Evolutionary conservation across 2,888 invertebrate species (phyloP).

Genomic region (Salticus scenicus): DNA sequence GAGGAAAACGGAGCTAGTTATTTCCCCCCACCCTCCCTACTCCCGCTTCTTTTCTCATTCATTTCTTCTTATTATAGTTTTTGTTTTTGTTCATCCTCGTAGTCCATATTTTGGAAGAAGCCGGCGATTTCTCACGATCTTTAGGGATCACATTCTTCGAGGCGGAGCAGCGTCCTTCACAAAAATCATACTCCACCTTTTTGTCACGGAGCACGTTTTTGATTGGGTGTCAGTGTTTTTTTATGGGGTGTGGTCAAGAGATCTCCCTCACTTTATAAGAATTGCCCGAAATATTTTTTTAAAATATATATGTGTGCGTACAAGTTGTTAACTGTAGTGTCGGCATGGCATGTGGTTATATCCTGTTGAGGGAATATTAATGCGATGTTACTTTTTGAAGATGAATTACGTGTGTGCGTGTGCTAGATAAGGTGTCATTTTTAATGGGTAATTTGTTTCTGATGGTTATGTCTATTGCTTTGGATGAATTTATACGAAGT

Average conservation of each 20-base stretch:
- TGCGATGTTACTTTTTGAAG: too few species aligned
- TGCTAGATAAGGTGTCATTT: too few species aligned
- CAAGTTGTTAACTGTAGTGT: background rate
- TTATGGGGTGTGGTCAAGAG: constrained; percentile 47
- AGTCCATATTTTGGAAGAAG: constrained; percentile 32
- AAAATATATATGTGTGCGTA: too few species aligned
- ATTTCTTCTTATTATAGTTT: constrained; percentile 48
- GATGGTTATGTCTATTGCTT: too few species aligned
- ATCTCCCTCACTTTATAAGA: background rate
- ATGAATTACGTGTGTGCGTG: too few species aligned
- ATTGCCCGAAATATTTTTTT: too few species aligned
- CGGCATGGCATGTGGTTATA: background rate
- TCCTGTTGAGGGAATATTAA: constrained; percentile 42
- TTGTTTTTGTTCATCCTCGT: constrained; percentile 43
- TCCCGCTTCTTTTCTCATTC: constrained; percentile 38
- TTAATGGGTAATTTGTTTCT: too few species aligned
- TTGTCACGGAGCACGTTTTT: constrained; percentile 34
- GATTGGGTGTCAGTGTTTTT: constrained; percentile 49
- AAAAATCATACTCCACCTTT: constrained; percentile 51
- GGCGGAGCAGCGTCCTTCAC: constrained; percentile 29
- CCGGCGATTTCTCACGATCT: constrained; percentile 63
- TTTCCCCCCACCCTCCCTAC: constrained; percentile 21
- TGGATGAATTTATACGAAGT: too few species aligned
- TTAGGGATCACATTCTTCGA: constrained; percentile 56
- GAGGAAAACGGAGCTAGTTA: constrained; percentile 36